These are phyloP conservation scores for Sterrhoptilus dennistouni DNA, from an alignment of 2,113 vertebrate genomes.

Conservation along the genomic window DNA sequence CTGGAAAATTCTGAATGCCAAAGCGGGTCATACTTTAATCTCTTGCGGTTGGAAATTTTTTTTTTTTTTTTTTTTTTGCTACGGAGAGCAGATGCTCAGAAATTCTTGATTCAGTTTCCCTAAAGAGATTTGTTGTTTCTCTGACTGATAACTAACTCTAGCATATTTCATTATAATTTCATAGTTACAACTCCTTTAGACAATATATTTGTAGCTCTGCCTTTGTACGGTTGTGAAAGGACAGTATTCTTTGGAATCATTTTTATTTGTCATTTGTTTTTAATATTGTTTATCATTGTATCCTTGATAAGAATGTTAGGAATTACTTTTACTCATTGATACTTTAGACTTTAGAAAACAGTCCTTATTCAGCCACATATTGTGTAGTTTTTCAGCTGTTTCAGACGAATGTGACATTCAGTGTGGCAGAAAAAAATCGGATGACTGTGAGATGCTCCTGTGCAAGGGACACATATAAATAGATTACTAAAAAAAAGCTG, in stretches of 20 bases:
- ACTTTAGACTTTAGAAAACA: neutral
- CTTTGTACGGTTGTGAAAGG: neutral
- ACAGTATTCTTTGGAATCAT: fast-evolving
- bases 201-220: neutral
- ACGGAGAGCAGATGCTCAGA: constrained; percentile 23
- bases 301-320: neutral
- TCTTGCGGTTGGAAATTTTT: neutral
- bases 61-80: neutral
- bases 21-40: constrained; percentile 1
- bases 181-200: neutral
- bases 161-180: neutral
- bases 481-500: neutral
- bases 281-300: neutral
- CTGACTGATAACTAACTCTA: neutral
- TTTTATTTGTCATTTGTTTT: neutral
- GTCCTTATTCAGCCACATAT: neutral
- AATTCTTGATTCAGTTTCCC: neutral
- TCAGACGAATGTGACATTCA: neutral
- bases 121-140: neutral
- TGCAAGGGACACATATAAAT: neutral
- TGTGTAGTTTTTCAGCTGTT: neutral
- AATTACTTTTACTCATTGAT: neutral
- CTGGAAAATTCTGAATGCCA: constrained; percentile 45
- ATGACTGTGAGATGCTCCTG: neutral
- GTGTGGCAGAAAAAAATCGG: neutral